Percentiles rank a stretch among this genome's conserved stretches.
Evolutionary conservation across 2,888 invertebrate genomes (phyloP).

Genomic region (Listrodromus nycthemerus): DNA sequence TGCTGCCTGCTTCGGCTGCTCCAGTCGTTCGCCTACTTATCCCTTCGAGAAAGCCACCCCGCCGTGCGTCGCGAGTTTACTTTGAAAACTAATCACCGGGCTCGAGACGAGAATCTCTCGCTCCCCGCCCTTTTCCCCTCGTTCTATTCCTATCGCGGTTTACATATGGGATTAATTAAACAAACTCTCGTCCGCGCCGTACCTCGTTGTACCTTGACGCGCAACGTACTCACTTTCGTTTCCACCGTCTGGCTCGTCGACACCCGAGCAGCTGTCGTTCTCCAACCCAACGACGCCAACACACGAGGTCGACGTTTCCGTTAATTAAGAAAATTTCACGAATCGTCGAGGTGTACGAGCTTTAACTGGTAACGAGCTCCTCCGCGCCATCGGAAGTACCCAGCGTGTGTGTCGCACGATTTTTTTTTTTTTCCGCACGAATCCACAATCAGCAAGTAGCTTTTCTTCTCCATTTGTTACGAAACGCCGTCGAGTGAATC

Average conservation of each 20-base stretch:
- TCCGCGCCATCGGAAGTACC: conserved; percentile 1
- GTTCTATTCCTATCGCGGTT: not conserved
- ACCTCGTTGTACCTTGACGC: conserved; percentile 5
- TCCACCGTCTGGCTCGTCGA: conserved; percentile 58
- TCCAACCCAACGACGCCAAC: conserved; percentile 22
- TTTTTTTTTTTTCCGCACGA: not conserved
- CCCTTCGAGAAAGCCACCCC: conserved; percentile 18
- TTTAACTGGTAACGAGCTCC: conserved; percentile 24
- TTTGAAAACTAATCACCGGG: conserved; percentile 71
- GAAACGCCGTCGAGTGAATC: too few relatives aligned
- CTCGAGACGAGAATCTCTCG: conserved; percentile 35
- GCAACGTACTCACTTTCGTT: conserved; percentile 36
- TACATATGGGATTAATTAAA: conserved; percentile 70
- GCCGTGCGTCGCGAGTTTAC: conserved; percentile 49
- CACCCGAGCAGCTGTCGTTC: conserved; percentile 51
- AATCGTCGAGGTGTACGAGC: conserved; percentile 42
- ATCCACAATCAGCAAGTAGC: too few relatives aligned
- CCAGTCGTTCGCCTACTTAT: conserved; percentile 58
- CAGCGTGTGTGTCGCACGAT: not conserved
- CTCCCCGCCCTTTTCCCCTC: too few relatives aligned
- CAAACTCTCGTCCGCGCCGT: conserved; percentile 46
- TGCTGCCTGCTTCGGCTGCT: not conserved
- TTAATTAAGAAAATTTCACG: conserved; percentile 66
- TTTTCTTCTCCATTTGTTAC: too few relatives aligned
- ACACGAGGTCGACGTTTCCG: conserved; percentile 27